These are phyloP conservation scores for Papilio machaon DNA, from an alignment of 1,140 invertebrate genomes.

Conservation along the genomic window DNA sequence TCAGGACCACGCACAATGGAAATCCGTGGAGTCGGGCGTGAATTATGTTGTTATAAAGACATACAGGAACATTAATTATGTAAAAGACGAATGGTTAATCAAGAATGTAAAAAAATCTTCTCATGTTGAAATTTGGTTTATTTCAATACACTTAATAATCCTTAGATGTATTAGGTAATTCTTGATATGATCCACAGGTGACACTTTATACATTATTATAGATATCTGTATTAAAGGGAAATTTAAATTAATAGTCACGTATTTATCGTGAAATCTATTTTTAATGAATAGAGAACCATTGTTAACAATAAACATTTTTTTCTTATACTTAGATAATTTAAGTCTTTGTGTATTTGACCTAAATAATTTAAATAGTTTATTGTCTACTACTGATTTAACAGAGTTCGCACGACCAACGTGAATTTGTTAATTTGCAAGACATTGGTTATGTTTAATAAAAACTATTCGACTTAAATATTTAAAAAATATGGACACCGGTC, in stretches of 20 bases:
- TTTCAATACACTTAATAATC: neutral
- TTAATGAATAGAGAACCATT: neutral
- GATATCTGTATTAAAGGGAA: neutral
- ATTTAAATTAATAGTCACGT: constrained; percentile 10
- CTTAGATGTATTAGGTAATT: neutral
- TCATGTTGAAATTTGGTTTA: neutral
- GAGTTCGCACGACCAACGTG: constrained; percentile 33
- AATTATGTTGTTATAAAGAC: no score
- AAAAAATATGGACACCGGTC: constrained; percentile 73
- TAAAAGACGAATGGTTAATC: neutral
- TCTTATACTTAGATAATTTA: neutral
- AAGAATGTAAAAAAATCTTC: neutral
- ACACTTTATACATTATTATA: neutral
- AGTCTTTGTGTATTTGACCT: neutral
- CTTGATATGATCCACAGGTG: neutral
- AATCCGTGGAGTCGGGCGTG: no score
- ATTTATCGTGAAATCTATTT: neutral
- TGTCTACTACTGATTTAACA: neutral
- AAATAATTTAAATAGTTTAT: neutral
- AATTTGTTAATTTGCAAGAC: constrained; percentile 10
- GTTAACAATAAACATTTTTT: neutral
- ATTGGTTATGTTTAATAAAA: constrained; percentile 11
- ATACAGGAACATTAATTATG: no score
- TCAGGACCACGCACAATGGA: no score
- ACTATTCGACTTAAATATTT: neutral